Evolutionary conservation across 2,888 invertebrate genomes (phyloP), one percentile per base, ranked within the genome.

Genomic region (Alloscopus bannaensis): DNA sequence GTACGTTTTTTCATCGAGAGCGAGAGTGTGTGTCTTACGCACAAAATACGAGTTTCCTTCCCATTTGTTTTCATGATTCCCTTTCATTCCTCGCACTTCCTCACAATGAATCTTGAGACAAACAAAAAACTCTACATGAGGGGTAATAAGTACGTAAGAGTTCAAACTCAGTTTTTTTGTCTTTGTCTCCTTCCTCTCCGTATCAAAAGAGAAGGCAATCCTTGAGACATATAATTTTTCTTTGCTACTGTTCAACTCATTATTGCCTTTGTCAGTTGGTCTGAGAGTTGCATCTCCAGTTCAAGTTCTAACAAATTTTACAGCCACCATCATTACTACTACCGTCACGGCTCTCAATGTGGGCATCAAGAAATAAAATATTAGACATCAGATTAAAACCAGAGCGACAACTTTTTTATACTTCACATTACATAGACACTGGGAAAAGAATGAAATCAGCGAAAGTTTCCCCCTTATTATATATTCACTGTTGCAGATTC

Each of bases 321-420:
- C 52, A 4, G 24, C 59, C 62, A 62, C 73, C 73, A 55, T 57
- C 62, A 71, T 60, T 60, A 60, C 72, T 28, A 16, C 72, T 65
- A 65, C 75, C 75, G 66, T 75, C 75, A 66, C 65, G 66, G 13
- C 13, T 59, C 66, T 66, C 75, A 28, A 75, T n/a, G 75, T 75
- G 66, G 66, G 66, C 75, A 75, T 75, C 75, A 75, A 75, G 75
- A 75, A 75, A 75, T 75, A 75, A 75, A 75, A 75, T 75, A 75
- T 75, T 75, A 75, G 75, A 75, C 75, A 75, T 75, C 75, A 75
- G 75, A 75, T 75, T 75, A 75, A 75, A 75, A 75, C 75, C 75
- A 75, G 75, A 75, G 75, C 75, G 75, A 75, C 75, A 75, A 75
- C 75, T 75, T 75, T 75, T 73, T 68, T 68, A 22, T n/a, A n/a